Evolutionary conservation across 2,113 vertebrate genomes (phyloP), one percentile per base, ranked within the genome.

Genomic region (Aptenodytes patagonicus): DNA sequence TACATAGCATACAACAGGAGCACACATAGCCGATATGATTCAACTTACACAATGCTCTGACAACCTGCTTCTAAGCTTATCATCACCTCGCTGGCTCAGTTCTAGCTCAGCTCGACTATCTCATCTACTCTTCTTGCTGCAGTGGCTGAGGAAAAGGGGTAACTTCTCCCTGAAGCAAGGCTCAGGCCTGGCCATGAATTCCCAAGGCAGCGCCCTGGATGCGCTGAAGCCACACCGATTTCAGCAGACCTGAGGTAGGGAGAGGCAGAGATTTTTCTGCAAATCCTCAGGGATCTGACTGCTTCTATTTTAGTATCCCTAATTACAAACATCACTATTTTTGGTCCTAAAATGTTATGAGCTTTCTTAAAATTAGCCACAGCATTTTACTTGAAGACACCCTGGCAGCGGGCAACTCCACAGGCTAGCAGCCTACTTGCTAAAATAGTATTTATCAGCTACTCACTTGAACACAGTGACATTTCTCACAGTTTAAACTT

Each of bases 321-420:
- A 92, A 96, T 92, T 92, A 90, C 58, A 92, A 95, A 88, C 51
- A 55, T 11, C 0, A 2, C 61, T 97, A 76, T 77, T 94, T 83
- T 94, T 60, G 49, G 52, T 79, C 62, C 58, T 54, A 47, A 95
- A 85, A 73, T 11, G 22, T 73, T 94, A 60, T 69, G 31, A 84
- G 60, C 44, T 85, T 58, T 73, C 72, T 61, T 38, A 65, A 91
- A 91, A 84, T 91, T 64, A 93, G 83, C 21, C 31, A 12, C 25
- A 64, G 36, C 17, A 28, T 65, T 91, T 92, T 70, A 85, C 73
- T 87, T 46, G 28, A 71, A 91, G 84, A 76, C 1, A 0, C 22
- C 54, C 61, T 49, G 44, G 65, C 83, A 97, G 80, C 7, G 1
- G 65, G 52, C n/a, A 92, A n/a, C 64, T 87, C 57, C 65, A 28